Conservation (phyloP, 2,888 invertebrate genomes). For the Marasmarcha lunaedactyla region DNA sequence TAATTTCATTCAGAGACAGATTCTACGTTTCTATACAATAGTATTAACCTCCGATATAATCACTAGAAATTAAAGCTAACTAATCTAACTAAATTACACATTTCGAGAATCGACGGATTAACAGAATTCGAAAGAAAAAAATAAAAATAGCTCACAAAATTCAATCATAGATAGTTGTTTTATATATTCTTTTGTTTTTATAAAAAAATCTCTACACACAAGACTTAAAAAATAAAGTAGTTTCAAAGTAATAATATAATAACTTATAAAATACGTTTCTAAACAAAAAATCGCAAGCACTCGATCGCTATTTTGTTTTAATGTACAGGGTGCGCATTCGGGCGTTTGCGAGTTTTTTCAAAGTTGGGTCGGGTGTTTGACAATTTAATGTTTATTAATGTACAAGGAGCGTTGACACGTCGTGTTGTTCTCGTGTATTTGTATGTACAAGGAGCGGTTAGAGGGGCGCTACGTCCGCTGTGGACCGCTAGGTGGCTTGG, state of each 20-base stretch:
- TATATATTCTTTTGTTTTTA: constrained; percentile 66
- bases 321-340: too few species aligned
- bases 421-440: too few species aligned
- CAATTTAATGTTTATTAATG: too few species aligned
- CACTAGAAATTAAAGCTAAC: not conserved
- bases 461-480: not conserved
- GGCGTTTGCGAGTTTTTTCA: too few species aligned
- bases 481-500: constrained; percentile 30
- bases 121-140: constrained; percentile 3
- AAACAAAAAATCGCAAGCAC: constrained; percentile 12
- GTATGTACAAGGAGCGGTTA: not conserved
- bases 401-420: too few species aligned
- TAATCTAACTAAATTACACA: constrained; percentile 3
- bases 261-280: constrained; percentile 32
- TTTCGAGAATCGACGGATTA: constrained; percentile 7
- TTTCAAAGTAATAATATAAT: constrained; percentile 14
- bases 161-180: constrained; percentile 49
- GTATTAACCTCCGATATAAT: constrained; percentile 20
- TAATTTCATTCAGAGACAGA: not conserved
- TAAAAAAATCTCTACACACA: constrained; percentile 69
- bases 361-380: too few species aligned
- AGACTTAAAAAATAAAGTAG: constrained; percentile 52
- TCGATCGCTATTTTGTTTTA: too few species aligned
- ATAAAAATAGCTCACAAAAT: constrained; percentile 29
- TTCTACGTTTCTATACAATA: constrained; percentile 12